These are phyloP conservation scores for Stenolophus ochropezus DNA, from an alignment of 2,888 invertebrate species.

Conservation along the genomic window DNA sequence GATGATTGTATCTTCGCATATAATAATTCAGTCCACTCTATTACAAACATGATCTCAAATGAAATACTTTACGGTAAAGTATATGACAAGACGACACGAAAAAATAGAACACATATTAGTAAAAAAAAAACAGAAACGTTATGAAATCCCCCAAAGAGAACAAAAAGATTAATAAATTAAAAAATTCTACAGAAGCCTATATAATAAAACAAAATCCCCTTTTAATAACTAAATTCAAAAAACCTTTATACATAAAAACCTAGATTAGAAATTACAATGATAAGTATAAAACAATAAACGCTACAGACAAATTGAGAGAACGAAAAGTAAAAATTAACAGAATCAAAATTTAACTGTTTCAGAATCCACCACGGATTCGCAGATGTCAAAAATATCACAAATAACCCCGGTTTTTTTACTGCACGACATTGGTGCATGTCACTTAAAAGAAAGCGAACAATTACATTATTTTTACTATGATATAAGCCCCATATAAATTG, in stretches of 20 bases:
- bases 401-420: neutral
- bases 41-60: no score
- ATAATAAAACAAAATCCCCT: neutral
- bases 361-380: slow-evolving; percentile 8
- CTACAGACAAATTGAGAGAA: slow-evolving; percentile 6
- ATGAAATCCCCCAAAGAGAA: neutral
- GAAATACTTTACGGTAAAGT: no score
- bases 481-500: slow-evolving; percentile 11
- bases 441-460: slow-evolving; percentile 17
- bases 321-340: neutral
- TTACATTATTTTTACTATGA: slow-evolving; percentile 13
- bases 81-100: no score
- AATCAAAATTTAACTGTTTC: neutral
- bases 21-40: no score
- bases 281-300: slow-evolving; percentile 13
- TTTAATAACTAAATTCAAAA: slow-evolving; percentile 12
- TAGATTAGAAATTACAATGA: neutral
- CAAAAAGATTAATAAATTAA: neutral
- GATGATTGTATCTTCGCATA: no score
- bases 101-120: no score
- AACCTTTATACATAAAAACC: neutral
- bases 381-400: slow-evolving; percentile 19
- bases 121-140: neutral
- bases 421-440: neutral
- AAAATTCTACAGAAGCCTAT: neutral